These are phyloP conservation scores for Parotia lawesii DNA, from an alignment of 2,113 vertebrate species.

Conservation along the genomic window DNA sequence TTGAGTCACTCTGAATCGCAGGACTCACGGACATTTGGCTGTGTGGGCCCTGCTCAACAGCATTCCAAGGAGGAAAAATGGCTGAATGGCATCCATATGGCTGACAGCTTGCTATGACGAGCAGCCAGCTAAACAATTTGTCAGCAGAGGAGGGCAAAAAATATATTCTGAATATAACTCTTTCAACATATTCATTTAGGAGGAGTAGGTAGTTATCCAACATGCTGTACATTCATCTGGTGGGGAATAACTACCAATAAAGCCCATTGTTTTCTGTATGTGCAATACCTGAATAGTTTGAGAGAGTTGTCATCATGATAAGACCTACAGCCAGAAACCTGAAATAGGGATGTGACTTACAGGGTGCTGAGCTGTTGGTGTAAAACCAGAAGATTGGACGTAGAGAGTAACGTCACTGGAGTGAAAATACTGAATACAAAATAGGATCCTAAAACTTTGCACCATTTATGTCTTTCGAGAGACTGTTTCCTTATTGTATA, in stretches of 20 bases:
- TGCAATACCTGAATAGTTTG: background rate
- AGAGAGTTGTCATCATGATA: background rate
- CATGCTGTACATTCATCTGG: background rate
- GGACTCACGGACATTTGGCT: slow-evolving; percentile 67
- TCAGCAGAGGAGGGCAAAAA: slow-evolving; percentile 34
- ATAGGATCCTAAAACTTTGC: background rate
- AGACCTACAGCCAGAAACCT: background rate
- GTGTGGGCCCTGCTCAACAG: slow-evolving; percentile 47
- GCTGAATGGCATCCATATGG: slow-evolving; percentile 70
- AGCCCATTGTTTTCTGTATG: background rate
- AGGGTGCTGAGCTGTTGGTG: background rate
- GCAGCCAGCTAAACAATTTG: slow-evolving; percentile 59
- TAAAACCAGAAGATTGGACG: background rate
- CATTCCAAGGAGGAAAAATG: slow-evolving; percentile 48
- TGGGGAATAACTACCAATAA: background rate
- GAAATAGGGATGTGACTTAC: background rate
- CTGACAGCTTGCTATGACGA: slow-evolving; percentile 60
- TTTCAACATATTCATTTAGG: slow-evolving; percentile 11
- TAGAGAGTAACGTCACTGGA: background rate
- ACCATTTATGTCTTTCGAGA: background rate
- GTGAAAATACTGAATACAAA: background rate
- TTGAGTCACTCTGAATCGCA: slow-evolving; percentile 37
- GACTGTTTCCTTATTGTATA: background rate
- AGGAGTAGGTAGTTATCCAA: background rate
- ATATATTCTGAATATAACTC: slow-evolving; percentile 2